phyloP scores from a whole-genome alignment of 64 coral and sea anemone genomes.

The Montipora efflorescens region DNA sequence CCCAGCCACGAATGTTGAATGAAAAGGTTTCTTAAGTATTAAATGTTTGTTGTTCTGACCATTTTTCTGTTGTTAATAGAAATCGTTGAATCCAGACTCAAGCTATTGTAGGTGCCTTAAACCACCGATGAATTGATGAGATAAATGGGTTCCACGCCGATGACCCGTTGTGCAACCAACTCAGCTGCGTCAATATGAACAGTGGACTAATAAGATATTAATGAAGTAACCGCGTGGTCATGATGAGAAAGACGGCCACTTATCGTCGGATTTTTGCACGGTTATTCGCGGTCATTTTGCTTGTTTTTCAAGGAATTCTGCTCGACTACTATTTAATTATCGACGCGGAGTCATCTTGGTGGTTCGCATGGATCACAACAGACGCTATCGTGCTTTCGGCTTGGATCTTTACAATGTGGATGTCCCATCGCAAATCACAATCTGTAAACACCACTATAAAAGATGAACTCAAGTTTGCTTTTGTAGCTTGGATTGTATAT shows the following conservation, averaged over 20 bases:
- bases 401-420: constrained; percentile 80
- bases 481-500: constrained; percentile 91
- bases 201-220: not conserved
- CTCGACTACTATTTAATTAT: constrained; percentile 75
- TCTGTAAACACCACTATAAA: not conserved
- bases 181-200: not conserved
- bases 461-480: constrained; percentile 83
- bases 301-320: constrained; percentile 60
- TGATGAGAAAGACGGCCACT: constrained; percentile 48
- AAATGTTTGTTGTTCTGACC: no score
- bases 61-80: no score
- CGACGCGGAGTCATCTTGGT: constrained; percentile 34
- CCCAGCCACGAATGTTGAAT: no score
- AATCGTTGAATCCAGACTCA: no score
- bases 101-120: no score
- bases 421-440: constrained; percentile 59
- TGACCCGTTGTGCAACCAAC: not conserved
- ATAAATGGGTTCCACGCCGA: no score
- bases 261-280: constrained; percentile 65
- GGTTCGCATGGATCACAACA: constrained; percentile 69
- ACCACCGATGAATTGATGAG: no score
- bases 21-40: no score
- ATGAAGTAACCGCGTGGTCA: not conserved
- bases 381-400: constrained; percentile 63
- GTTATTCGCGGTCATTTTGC: constrained; percentile 50